Evolutionary conservation across 2,797 vertebrate species (phyloP), one percentile per base, ranked within the genome.

Genomic region (Amblyopsis hoosieri): DNA sequence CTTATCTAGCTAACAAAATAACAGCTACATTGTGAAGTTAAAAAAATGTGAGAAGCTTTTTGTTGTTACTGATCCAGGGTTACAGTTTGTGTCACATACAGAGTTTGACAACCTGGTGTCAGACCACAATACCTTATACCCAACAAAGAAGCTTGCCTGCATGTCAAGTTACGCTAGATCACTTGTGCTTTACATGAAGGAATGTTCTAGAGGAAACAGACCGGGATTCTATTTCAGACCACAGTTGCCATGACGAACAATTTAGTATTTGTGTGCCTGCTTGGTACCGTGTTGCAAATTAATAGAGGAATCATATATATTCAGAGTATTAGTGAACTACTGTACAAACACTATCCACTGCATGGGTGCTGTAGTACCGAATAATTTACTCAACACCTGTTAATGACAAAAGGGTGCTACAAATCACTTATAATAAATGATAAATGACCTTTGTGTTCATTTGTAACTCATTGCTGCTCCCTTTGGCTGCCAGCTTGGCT

Each of bases 221-320:
- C 8, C 42, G 45, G 55, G 64, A 67, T 75, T 78, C 66, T 62
- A 76, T 69, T 77, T 75, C 49, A 57, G 73, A 72, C 62, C 66
- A 64, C 60, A 65, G 74, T 74, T 83, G 70, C 73, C 60, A 64
- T 77, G 68, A 73, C 60, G 56, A 74, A 64, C 57, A 70, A 78
- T 63, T 57, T 14, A 75, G 23, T 63, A 60, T 58, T 48, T 17
- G 55, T 12, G 63, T 74, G 66, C 45, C 1, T 52, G 23, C 23
- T 23, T 23, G 52, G 50, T 51, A 3, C 31, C 5, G 45, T 51
- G 51, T 37, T 50, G 49, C 23, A 48, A 45, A 37, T 37, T 3
- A 37, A 37, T 37, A 48, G 47, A 57, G 17, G 15, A 48, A 45
- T 52, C 10, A 4, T 3, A 17, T 2, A 1, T 11, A 12, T 6